Conservation (phyloP, 2,113 vertebrate species). For the Stercorarius parasiticus region DNA sequence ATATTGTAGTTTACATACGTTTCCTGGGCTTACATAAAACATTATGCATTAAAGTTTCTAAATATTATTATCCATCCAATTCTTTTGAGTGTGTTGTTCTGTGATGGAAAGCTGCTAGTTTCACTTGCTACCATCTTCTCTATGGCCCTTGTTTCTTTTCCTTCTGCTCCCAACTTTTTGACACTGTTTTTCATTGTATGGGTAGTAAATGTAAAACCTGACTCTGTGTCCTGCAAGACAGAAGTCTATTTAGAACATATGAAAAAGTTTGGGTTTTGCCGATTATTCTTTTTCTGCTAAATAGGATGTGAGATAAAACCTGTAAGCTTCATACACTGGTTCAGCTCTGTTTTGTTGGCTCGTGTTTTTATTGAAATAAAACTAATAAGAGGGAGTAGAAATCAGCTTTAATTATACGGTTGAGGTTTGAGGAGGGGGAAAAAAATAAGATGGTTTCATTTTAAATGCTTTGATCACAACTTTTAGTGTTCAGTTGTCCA, state of each 20-base stretch:
- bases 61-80: constrained; percentile 14
- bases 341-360: neutral
- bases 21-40: constrained; percentile 13
- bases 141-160: neutral
- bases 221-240: neutral
- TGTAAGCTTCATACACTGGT: neutral
- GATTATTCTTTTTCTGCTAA: neutral
- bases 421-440: neutral
- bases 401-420: neutral
- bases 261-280: neutral
- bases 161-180: neutral
- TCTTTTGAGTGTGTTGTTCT: neutral
- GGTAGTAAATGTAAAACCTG: neutral
- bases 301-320: neutral
- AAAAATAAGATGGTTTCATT: neutral
- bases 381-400: neutral
- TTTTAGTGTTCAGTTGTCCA: neutral
- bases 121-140: neutral
- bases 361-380: neutral
- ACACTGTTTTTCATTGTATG: neutral
- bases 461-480: neutral
- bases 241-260: neutral
- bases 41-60: neutral
- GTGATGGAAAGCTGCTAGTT: neutral
- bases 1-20: constrained; percentile 19